These are phyloP conservation scores for Homarus gammarus DNA, from an alignment of 2,888 invertebrate species.

Conservation along the genomic window DNA sequence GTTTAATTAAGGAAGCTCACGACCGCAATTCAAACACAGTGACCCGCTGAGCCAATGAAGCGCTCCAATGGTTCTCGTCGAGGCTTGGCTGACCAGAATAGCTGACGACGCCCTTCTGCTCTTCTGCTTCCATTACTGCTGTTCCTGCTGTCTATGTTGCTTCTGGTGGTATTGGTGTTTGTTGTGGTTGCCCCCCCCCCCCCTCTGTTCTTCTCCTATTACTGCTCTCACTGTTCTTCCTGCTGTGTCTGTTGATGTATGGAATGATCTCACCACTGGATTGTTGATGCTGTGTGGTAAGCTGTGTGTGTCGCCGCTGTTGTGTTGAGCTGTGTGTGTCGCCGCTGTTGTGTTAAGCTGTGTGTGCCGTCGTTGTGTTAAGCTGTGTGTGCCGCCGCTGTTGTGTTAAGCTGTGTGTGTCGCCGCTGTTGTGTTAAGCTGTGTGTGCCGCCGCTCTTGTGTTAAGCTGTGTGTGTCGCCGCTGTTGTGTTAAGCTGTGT, in stretches of 20 bases:
- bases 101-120: not conserved
- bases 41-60: not conserved
- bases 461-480: too few relatives aligned
- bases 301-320: not conserved
- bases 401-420: not conserved
- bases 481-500: too few relatives aligned
- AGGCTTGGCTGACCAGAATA: not conserved
- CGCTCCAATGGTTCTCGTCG: not conserved
- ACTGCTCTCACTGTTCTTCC: not conserved
- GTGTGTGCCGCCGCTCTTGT: too few relatives aligned
- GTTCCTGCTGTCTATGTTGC: not conserved
- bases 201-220: too few relatives aligned
- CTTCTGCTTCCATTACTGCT: not conserved
- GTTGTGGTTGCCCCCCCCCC: too few relatives aligned
- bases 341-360: too few relatives aligned
- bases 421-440: too few relatives aligned
- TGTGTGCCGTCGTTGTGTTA: not conserved
- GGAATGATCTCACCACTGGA: too few relatives aligned
- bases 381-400: too few relatives aligned
- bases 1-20: conserved; percentile 18
- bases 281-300: too few relatives aligned
- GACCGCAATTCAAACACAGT: not conserved
- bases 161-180: too few relatives aligned
- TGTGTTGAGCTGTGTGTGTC: not conserved
- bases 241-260: not conserved